phyloP scores from a whole-genome alignment of 2,888 invertebrate species.

The Andrena hattorfiana region DNA sequence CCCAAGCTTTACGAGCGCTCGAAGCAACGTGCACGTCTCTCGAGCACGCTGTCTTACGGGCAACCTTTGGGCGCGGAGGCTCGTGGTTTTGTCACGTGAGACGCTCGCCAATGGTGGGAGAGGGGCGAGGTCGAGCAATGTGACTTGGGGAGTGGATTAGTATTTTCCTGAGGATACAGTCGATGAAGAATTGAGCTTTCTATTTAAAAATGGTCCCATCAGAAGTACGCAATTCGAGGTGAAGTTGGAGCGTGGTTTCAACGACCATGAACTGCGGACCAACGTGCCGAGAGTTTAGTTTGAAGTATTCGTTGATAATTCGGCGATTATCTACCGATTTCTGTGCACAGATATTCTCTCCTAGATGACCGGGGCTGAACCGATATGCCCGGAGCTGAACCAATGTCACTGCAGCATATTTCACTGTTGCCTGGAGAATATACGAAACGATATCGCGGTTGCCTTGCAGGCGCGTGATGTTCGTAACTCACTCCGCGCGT shows the following conservation, averaged over 20 bases:
- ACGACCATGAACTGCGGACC: too few relatives aligned
- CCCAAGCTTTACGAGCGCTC: not conserved
- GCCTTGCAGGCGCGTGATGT: not conserved
- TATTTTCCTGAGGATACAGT: too few relatives aligned
- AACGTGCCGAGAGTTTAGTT: too few relatives aligned
- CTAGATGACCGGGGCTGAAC: not conserved
- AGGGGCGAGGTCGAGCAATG: not conserved
- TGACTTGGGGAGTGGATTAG: not conserved
- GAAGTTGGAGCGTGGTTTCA: too few relatives aligned
- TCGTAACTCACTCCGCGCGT: not conserved
- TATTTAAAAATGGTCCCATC: too few relatives aligned
- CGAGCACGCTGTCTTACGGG: not conserved
- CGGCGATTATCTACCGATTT: too few relatives aligned
- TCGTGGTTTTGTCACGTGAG: conserved; percentile 4
- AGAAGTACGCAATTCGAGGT: too few relatives aligned
- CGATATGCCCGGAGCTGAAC: not conserved
- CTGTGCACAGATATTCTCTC: too few relatives aligned
- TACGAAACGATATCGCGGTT: not conserved
- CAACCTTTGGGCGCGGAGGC: not conserved
- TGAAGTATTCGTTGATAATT: too few relatives aligned
- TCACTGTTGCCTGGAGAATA: too few relatives aligned
- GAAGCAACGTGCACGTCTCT: not conserved
- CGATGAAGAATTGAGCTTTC: too few relatives aligned
- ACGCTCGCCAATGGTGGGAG: not conserved
- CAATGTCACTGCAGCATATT: not conserved